Evolutionary conservation across 2,888 invertebrate species (phyloP), one percentile per base, ranked within the genome.

Genomic region (Epinotia ramella): DNA sequence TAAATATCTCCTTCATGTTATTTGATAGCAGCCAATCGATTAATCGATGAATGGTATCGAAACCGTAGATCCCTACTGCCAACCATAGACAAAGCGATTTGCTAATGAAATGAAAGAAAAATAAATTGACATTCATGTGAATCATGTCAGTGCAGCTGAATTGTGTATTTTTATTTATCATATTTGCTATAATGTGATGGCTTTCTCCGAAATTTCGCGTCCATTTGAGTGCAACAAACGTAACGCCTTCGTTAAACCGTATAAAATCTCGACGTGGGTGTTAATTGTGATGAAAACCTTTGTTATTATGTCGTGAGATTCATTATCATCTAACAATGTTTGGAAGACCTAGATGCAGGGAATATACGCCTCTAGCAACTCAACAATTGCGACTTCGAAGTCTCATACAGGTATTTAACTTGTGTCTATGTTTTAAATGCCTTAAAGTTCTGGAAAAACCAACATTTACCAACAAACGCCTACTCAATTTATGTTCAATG

Each of bases 351-450:
- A 95, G 97, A 83, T 96, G 97, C 89, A 96, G 97, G 85, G 96
- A 96, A 90, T 97, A 97, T 97, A 95, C 96, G 78, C 97, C 98
- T 67, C 92, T 98, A 78, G 96, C 96, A 65, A 97, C 98, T 20
- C 98, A 98, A 89, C 98, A 98, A 95, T 95, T 97, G 80, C 96
- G 98, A 72, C 92, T 98, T 65, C 95, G 98, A 80, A 97, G 97
- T 90, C 94, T 98, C 77, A 95, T 97, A 83, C 97, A 97, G 95
- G 96, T 98, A 88, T 33, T 49, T 18, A 62, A 16, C n/a, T 79
- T 76, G 18, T 49, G 28, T 3, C 0, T 66, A 49, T 11, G 4
- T 40, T 20, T n/a, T n/a, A 56, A 49, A 13, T 64, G 63, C 16
- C 62, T 73, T 68, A 28, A n/a, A 46, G 53, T 53, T 60, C 44